Evolutionary conservation across 2,797 vertebrate species (phyloP).

Genomic region (Sparidentex hasta): DNA sequence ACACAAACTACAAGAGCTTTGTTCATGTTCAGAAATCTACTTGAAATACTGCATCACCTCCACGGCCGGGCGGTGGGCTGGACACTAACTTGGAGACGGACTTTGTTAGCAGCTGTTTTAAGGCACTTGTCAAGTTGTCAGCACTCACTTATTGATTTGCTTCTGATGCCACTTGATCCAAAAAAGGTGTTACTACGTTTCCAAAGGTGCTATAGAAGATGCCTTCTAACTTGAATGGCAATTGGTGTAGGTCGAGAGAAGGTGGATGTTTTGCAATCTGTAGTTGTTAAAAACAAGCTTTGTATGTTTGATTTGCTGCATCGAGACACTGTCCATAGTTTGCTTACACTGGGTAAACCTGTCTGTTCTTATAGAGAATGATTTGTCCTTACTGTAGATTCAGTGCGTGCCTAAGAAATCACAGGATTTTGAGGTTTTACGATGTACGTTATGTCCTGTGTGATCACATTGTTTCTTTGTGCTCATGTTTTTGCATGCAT

Average conservation of each 20-base stretch:
- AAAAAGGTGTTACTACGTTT: constrained; percentile 70
- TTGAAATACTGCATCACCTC: constrained; percentile 78
- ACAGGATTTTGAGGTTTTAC: constrained; percentile 60
- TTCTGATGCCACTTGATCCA: constrained; percentile 71
- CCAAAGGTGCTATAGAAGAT: constrained; percentile 89
- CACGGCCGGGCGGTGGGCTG: constrained; percentile 30
- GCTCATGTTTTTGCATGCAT: constrained; percentile 75
- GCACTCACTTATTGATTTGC: constrained; percentile 65
- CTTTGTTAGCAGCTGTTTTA: constrained; percentile 57
- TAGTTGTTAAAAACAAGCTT: constrained; percentile 40
- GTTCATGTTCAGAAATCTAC: constrained; percentile 77
- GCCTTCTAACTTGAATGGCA: constrained; percentile 26
- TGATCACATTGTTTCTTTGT: constrained; percentile 53
- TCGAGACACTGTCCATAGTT: constrained; percentile 51
- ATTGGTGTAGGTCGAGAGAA: constrained; percentile 34
- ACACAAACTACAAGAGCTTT: constrained; percentile 73
- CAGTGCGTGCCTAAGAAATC: constrained; percentile 72
- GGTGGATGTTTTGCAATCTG: constrained; percentile 42
- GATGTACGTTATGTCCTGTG: constrained; percentile 53
- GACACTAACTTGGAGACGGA: constrained; percentile 47
- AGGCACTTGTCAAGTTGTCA: constrained; percentile 64
- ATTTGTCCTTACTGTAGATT: constrained; percentile 52
- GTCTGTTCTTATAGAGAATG: constrained; percentile 56
- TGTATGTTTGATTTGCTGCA: constrained; percentile 62
- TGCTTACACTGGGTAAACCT: constrained; percentile 68